Evolutionary conservation across 2,888 invertebrate species (phyloP), one percentile per base, ranked within the genome.

Genomic region (Agapostemon virescens): DNA sequence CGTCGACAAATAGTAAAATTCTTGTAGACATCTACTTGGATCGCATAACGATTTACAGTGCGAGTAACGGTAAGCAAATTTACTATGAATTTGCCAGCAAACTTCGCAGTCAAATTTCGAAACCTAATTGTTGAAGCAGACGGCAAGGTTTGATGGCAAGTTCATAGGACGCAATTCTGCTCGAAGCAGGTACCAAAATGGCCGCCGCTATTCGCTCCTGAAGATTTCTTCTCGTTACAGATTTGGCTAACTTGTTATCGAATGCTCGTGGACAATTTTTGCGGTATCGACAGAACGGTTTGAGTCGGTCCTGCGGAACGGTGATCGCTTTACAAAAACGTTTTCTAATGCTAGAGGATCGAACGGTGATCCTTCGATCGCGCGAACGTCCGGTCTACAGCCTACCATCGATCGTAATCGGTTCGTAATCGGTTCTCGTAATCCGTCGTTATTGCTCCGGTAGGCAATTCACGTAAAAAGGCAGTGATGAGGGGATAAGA

Each of bases 381-480:
- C 76, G 40, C 74, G 49, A 9, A 23, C 15, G 55, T 70, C 67
- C 52, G 26, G 30, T 61, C 30, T 17, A 68, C 49, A 45, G 30
- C 49, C 30, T 67, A 49, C 75, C 33, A 42, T 36, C 42, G 75
- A 75, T 55, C 71, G 64, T 61, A 20, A 26, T 64, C 49, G 58
- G 33, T 72, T n/a, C n/a, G 13, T 33, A n/a, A n/a, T n/a, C n/a
- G n/a, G n/a, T n/a, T n/a, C n/a, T n/a, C n/a, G n/a, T n/a, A 38
- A 26, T 55, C 49, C 73, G n/a, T 63, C 36, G 63, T 81, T 45
- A 30, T 52, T 70, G 42, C 42, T 70, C 42, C 68, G 83, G 82
- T 78, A 83, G 78, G 82, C 78, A 72, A 77, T 82, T 74, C 68
- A 42, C 67, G 76, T 66, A 73, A 66, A 61, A 67, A 77, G 67